phyloP scores from a whole-genome alignment of 2,797 vertebrate genomes.

The Pangasius larnaudii region DNA sequence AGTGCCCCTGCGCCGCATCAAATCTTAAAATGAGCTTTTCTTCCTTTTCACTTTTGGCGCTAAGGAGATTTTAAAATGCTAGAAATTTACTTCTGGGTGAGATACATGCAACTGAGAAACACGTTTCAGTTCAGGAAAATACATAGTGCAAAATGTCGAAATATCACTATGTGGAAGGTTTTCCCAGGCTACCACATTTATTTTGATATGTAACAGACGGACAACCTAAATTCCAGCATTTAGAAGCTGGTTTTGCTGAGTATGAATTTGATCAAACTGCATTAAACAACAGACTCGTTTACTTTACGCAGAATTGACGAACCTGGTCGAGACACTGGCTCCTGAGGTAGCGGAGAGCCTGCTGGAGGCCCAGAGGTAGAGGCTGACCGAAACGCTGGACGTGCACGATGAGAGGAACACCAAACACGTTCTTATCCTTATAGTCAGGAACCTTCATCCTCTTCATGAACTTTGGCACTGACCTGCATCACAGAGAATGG shows the following conservation, averaged over 20 bases:
- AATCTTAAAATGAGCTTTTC: constrained; percentile 8
- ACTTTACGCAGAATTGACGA: neutral
- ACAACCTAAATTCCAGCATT: neutral
- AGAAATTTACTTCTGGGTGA: neutral
- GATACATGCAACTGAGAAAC: neutral
- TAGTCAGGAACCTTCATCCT: constrained; percentile 98
- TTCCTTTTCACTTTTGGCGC: neutral
- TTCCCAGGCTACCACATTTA: neutral
- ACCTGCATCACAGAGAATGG: constrained; percentile 74
- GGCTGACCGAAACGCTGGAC: constrained; percentile 96
- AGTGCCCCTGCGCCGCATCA: neutral
- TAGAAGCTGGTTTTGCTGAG: neutral
- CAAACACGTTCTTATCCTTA: constrained; percentile 95
- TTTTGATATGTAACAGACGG: neutral
- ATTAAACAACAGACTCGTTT: neutral
- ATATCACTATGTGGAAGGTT: neutral
- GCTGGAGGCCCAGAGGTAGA: constrained; percentile 92
- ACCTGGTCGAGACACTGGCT: constrained; percentile 97
- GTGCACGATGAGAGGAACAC: constrained; percentile 93
- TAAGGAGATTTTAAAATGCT: neutral
- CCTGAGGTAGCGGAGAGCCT: constrained; percentile 90
- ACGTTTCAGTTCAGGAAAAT: neutral
- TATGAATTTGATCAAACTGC: neutral
- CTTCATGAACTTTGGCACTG: constrained; percentile 99
- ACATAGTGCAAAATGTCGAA: neutral